Percentiles rank a stretch among this genome's conserved stretches.
Conservation (phyloP, 2,797 vertebrate genomes). For the Pangasius sanitwongsei region DNA sequence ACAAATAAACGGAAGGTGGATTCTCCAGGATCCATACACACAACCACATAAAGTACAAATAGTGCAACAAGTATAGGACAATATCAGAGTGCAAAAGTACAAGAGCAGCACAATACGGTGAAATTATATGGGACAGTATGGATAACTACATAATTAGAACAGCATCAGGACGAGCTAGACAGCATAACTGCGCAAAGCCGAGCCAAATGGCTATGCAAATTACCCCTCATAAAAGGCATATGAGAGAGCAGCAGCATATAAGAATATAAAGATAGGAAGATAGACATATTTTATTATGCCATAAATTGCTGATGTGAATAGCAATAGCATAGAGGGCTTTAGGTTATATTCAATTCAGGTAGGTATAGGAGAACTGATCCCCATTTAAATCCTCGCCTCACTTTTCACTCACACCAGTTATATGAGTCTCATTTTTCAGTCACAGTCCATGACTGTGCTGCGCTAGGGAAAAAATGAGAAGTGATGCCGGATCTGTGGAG, state of each 20-base stretch:
- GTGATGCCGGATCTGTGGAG: neutral
- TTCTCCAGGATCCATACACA: neutral
- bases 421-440: neutral
- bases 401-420: neutral
- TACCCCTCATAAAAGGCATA: conserved; percentile 17
- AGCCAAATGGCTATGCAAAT: conserved; percentile 31
- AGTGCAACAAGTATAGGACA: conserved; percentile 14
- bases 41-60: neutral
- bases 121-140: conserved; percentile 23
- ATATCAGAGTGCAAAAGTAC: neutral
- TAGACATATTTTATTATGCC: neutral
- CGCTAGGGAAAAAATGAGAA: neutral
- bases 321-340: neutral
- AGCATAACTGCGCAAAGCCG: conserved; percentile 22
- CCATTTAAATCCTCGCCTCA: neutral
- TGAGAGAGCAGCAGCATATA: conserved; percentile 22
- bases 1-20: no score
- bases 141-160: conserved; percentile 39
- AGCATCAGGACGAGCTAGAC: conserved; percentile 25
- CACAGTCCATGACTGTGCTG: neutral
- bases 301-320: conserved; percentile 14
- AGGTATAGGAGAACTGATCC: neutral
- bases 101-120: neutral
- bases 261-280: conserved; percentile 13
- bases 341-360: neutral